Evolutionary conservation across 2,113 vertebrate species (phyloP), one percentile per base, ranked within the genome.

Genomic region (Elanus axillaris): DNA sequence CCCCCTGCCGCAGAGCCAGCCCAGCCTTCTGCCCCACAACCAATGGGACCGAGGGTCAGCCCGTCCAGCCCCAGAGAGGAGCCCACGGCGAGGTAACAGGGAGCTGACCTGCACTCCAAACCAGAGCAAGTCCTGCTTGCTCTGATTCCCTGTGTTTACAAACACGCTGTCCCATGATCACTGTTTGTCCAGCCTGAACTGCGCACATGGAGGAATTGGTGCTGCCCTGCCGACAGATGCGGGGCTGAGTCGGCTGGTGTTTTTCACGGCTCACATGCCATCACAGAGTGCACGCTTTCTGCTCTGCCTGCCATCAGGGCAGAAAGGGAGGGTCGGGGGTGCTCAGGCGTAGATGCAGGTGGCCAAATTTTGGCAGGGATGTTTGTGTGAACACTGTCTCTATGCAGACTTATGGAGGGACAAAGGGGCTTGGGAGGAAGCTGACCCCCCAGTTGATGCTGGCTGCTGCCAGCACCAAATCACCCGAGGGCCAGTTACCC

Each of bases 121-220:
- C 11, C 42, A 8, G 29, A 74, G 73, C 1, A 1, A 2, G 11
- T 19, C 25, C 38, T 27, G 7, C 13, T 77, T 1, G 3, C 73
- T 29, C 55, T 0, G 0, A 19, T 48, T 71, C 36, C 55, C 40
- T 1, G 8, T 16, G 11, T 67, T 63, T 29, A 19, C 40, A 66
- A 23, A 66, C 45, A 2, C 2, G 1, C 17, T 2, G 3, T 22
- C 43, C 66, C 0, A 0, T 9, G 40, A 21, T 25, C 4, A 4
- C 36, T 47, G 59, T 48, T 55, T 1, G 0, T 58, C 47, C 72
- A 13, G 21, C 11, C 32, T 6, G 53, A 83, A 11, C 43, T 5
- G 2, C 5, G 11, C 62, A 40, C 32, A 31, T 1, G 6, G 9
- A 15, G 67, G 48, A 45, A 1, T 1, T 8, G 23, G 25, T 0